Conservation (phyloP, 2,113 vertebrate genomes). For the Ciconia stormi region DNA sequence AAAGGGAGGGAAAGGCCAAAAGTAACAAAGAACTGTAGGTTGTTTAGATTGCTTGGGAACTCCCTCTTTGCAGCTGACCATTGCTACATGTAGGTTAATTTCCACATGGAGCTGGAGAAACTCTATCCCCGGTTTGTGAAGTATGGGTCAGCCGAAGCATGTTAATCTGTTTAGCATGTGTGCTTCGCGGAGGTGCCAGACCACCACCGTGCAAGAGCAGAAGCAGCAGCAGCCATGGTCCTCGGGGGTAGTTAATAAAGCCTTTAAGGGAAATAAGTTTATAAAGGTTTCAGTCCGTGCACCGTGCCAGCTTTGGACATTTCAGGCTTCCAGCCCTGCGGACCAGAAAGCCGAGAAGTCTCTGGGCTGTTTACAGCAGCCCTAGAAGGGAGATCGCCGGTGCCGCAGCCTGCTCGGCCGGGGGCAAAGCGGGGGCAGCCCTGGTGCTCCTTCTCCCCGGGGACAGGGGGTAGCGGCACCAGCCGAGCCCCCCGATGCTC, state of each 20-base stretch:
- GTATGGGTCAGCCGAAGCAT: conserved; percentile 83
- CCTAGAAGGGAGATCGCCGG: neutral
- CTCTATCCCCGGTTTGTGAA: conserved; percentile 80
- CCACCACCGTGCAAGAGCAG: conserved; percentile 80
- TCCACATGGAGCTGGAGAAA: conserved; percentile 86
- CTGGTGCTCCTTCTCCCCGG: accelerated
- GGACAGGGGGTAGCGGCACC: neutral
- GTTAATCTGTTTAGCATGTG: conserved; percentile 93
- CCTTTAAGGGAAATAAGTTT: conserved; percentile 63
- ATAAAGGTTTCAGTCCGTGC: conserved; percentile 36
- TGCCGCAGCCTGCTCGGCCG: accelerated
- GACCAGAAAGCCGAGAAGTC: neutral
- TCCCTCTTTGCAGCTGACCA: conserved; percentile 79
- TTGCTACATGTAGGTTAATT: conserved; percentile 82
- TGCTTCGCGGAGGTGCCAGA: conserved; percentile 79
- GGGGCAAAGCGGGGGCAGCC: neutral
- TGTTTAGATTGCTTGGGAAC: conserved; percentile 83
- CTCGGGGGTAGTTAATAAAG: conserved; percentile 76
- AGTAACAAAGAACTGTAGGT: conserved; percentile 76
- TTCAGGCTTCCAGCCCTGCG: neutral
- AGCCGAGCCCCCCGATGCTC: too few relatives aligned
- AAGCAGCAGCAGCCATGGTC: conserved; percentile 59
- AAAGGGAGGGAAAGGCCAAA: conserved; percentile 60
- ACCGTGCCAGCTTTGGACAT: neutral
- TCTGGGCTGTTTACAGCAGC: neutral